These are phyloP conservation scores for Xanthorhoe spadicearia DNA, from an alignment of 2,888 invertebrate genomes.

Conservation along the genomic window DNA sequence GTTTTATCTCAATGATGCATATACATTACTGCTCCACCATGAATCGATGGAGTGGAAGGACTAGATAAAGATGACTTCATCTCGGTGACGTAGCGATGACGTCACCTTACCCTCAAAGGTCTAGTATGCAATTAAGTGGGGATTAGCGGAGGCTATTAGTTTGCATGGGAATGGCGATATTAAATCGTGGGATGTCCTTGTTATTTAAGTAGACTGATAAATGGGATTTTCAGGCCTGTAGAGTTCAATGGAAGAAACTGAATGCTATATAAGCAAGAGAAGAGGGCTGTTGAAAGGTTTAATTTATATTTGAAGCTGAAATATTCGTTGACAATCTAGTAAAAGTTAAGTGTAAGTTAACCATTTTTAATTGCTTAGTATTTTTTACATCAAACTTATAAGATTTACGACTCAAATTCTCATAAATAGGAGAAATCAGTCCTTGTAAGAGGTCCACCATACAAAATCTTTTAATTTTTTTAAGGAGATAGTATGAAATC, in stretches of 20 bases:
- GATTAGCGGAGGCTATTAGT: constrained; percentile 41
- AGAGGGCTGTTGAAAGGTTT: no score
- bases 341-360: no score
- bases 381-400: no score
- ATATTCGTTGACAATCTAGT: no score
- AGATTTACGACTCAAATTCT: no score
- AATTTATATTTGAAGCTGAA: no score
- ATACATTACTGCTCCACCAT: constrained; percentile 54
- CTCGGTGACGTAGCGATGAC: constrained; percentile 69
- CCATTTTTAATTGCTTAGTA: no score
- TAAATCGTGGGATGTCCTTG: constrained; percentile 23
- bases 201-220: constrained; percentile 10
- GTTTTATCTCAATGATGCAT: constrained; percentile 60
- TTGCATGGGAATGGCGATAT: constrained; percentile 38
- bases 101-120: constrained; percentile 75
- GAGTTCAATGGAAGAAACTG: not conserved
- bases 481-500: no score
- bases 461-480: no score
- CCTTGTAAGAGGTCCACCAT: no score
- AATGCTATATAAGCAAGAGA: no score
- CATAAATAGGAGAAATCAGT: no score
- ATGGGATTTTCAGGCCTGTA: constrained; percentile 5
- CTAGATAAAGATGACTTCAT: constrained; percentile 50
- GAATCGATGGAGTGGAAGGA: constrained; percentile 59
- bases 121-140: constrained; percentile 53